Evolutionary conservation across 2,888 invertebrate genomes (phyloP).

Genomic region (Dicycla oo): DNA sequence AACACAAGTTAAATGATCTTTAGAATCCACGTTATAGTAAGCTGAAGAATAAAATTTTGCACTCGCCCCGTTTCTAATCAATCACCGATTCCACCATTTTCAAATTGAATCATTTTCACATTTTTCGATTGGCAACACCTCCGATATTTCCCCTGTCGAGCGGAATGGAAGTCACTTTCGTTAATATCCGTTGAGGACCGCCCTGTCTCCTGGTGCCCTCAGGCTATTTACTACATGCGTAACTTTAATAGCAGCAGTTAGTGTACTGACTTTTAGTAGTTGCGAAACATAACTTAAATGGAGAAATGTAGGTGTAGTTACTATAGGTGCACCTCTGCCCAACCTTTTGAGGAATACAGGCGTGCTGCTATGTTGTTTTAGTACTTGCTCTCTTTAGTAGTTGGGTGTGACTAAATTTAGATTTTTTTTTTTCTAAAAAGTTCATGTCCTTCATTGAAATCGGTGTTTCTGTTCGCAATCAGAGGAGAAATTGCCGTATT

Average conservation of each 20-base stretch:
- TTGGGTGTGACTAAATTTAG: too few relatives aligned
- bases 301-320: too few relatives aligned
- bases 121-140: slow-evolving; percentile 56
- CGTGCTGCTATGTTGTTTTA: too few relatives aligned
- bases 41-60: not conserved
- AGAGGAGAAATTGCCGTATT: too few relatives aligned
- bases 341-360: too few relatives aligned
- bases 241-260: not conserved
- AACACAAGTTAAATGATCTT: too few relatives aligned
- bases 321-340: too few relatives aligned
- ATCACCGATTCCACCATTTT: slow-evolving; percentile 19
- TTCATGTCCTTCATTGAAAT: not conserved
- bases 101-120: slow-evolving; percentile 33
- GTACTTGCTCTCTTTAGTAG: too few relatives aligned
- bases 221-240: slow-evolving; percentile 49
- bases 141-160: slow-evolving; percentile 42
- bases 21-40: too few relatives aligned
- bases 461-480: not conserved
- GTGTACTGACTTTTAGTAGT: too few relatives aligned
- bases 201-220: slow-evolving; percentile 69
- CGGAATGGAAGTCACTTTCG: slow-evolving; percentile 66
- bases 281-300: too few relatives aligned
- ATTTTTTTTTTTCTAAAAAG: not conserved
- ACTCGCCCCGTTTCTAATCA: not conserved
- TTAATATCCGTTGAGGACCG: slow-evolving; percentile 80